Conservation (phyloP, 2,888 invertebrate species). For the Adelphocoris suturalis region DNA sequence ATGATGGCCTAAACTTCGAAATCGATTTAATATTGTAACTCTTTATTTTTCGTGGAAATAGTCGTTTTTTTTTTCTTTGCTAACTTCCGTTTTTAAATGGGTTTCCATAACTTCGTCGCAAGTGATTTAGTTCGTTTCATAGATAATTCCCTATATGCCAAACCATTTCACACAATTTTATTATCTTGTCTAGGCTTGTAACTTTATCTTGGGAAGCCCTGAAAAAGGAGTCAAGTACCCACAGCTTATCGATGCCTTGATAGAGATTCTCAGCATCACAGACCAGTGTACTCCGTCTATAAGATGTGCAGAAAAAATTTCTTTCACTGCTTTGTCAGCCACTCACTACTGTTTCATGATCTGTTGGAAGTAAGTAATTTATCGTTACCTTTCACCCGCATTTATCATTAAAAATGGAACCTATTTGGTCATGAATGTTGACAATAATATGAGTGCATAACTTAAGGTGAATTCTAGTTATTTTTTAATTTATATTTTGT, state of each 20-base stretch:
- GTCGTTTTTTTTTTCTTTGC: too few species aligned
- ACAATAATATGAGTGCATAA: too few species aligned
- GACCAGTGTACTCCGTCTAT: constrained; percentile 78
- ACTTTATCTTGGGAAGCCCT: constrained; percentile 94
- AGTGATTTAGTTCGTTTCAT: too few species aligned
- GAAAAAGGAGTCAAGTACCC: constrained; percentile 92
- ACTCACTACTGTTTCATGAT: constrained; percentile 95
- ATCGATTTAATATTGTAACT: too few species aligned
- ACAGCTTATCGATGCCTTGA: constrained; percentile 89
- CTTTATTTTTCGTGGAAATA: too few species aligned
- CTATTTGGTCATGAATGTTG: too few species aligned
- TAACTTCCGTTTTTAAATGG: too few species aligned
- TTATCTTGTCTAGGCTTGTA: constrained; percentile 84
- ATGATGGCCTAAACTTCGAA: too few species aligned
- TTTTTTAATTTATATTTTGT: constrained; percentile 56
- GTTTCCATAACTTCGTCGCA: too few species aligned
- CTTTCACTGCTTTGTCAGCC: constrained; percentile 86
- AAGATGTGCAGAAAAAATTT: constrained; percentile 80
- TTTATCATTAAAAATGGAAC: too few species aligned
- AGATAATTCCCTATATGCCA: too few species aligned
- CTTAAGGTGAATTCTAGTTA: too few species aligned
- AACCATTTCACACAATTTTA: background rate
- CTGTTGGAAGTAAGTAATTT: constrained; percentile 84
- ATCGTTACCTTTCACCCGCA: background rate
- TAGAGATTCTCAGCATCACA: constrained; percentile 90